Conservation (phyloP, 2,113 vertebrate genomes). For the Nycticorax nycticorax region DNA sequence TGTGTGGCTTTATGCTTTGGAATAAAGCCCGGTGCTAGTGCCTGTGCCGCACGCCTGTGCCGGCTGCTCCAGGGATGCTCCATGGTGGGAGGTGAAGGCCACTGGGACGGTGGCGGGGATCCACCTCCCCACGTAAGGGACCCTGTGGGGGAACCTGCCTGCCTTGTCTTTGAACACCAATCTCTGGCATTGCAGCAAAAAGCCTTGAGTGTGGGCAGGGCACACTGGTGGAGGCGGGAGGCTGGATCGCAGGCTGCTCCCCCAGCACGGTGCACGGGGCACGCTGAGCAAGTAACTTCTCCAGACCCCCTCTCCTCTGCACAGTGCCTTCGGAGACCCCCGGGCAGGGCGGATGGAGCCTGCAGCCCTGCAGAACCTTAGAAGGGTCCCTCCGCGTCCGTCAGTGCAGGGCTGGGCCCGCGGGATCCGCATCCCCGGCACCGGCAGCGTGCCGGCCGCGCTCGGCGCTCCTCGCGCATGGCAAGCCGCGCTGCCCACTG, state of each 20-base stretch:
- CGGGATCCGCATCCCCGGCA: fast-evolving
- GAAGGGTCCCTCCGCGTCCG: fast-evolving
- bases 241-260: fast-evolving
- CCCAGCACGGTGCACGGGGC: fast-evolving
- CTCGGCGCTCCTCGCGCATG: fast-evolving
- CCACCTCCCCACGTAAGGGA: background rate
- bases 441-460: background rate
- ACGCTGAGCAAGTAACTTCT: background rate
- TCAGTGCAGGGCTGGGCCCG: fast-evolving
- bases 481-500: background rate
- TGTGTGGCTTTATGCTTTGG: background rate
- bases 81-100: background rate
- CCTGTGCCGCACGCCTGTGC: background rate
- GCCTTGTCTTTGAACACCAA: background rate
- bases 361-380: background rate
- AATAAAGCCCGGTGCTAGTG: background rate
- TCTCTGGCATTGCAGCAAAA: background rate
- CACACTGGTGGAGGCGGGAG: background rate
- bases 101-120: fast-evolving
- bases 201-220: background rate
- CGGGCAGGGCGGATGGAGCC: fast-evolving
- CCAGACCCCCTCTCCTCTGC: background rate
- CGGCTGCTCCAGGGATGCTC: background rate
- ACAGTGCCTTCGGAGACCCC: fast-evolving
- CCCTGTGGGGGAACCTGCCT: background rate